Base-by-base conservation (phyloP, 2,113 vertebrate genomes). In the Panurus biarmicus region DNA sequence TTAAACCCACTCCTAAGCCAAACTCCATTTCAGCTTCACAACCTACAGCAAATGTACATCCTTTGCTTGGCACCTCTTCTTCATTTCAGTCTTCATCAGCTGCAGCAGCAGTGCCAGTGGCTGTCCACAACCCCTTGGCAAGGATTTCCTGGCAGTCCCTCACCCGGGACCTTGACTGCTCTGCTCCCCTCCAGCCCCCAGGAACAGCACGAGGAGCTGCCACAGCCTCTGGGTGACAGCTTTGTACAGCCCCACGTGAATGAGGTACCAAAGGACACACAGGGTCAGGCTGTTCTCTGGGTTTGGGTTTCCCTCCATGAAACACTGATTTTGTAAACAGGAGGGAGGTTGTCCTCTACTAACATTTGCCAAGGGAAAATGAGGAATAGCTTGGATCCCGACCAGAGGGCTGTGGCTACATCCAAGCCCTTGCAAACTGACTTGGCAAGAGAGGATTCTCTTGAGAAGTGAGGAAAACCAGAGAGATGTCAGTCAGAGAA, bases 361-460 rank as follows among this genome's bases (percentile, higher is more conserved):
- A 54, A 82, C 75, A 83, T 94, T 94, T 90, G 95, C 94, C 84
- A 95, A 90, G 75, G 85, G 90, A 95, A 96, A 86, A 94, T 50
- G 91, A 96, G 92, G 96, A 89, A 90, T 86, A 75, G 72, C 82
- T 94, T 97, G 97, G 97, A 97, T 82, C 40, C 6, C 0, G 31
- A 97, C 95, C 96, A 96, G 96, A 95, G 88, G 94, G 83, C 94
- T 93, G 86, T 53, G 85, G 96, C 92, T 97, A 96, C 90, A 97
- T 94, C 91, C 89, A 95, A 97, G 90, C 67, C 95, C 83, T 94
- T 97, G 97, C 95, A 98, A 97, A 98, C 97, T 96, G 97, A 92
- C 93, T 97, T 97, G 96, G 97, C 97, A 96, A 83, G 85, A 82
- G 31, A 56, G 91, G 96, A 92, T 86, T 86, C 95, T 97, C 95